A percentile compares a stretch with the other conserved stretches of the same genome.
Evolutionary conservation across 1,140 invertebrate species (phyloP).

Genomic region (Maniola jurtina): DNA sequence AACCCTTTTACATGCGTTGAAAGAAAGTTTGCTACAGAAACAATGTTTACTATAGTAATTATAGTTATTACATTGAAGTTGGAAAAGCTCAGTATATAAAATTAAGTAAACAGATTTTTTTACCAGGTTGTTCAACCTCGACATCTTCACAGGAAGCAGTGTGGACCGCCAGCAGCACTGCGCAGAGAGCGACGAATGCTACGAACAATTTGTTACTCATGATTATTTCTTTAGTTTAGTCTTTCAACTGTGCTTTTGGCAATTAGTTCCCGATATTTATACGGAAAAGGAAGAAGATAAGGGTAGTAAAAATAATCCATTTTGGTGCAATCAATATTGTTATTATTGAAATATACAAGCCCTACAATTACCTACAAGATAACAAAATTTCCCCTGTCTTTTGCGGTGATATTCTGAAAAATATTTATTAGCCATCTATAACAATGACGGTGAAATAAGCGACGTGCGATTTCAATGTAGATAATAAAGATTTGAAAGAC

Average conservation of each 20-base stretch:
- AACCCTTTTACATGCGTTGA: too few species aligned
- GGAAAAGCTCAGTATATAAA: too few species aligned
- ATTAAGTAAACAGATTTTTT: neutral
- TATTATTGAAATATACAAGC: too few species aligned
- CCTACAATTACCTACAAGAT: too few species aligned
- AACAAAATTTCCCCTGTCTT: too few species aligned
- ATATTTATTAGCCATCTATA: neutral
- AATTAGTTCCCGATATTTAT: slow-evolving; percentile 12
- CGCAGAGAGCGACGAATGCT: slow-evolving; percentile 2
- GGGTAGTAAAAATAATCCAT: neutral
- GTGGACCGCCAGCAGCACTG: slow-evolving; percentile 5
- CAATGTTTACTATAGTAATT: too few species aligned
- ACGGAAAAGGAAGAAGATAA: slow-evolving; percentile 15
- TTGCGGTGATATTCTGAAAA: too few species aligned
- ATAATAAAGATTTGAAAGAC: too few species aligned
- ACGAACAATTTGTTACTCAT: slow-evolving; percentile 16
- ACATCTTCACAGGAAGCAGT: slow-evolving; percentile 4
- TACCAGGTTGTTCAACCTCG: slow-evolving; percentile 4
- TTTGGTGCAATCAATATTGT: neutral
- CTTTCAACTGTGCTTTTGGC: slow-evolving; percentile 5
- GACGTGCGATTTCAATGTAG: too few species aligned
- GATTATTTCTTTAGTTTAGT: slow-evolving; percentile 1
- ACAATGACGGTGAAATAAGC: too few species aligned
- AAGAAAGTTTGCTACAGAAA: too few species aligned
- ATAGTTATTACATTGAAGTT: too few species aligned